A percentile compares a stretch with the other conserved stretches of the same genome.
phyloP scores from a whole-genome alignment of 2,797 vertebrate genomes.

The Tachyglossus aculeatus region DNA sequence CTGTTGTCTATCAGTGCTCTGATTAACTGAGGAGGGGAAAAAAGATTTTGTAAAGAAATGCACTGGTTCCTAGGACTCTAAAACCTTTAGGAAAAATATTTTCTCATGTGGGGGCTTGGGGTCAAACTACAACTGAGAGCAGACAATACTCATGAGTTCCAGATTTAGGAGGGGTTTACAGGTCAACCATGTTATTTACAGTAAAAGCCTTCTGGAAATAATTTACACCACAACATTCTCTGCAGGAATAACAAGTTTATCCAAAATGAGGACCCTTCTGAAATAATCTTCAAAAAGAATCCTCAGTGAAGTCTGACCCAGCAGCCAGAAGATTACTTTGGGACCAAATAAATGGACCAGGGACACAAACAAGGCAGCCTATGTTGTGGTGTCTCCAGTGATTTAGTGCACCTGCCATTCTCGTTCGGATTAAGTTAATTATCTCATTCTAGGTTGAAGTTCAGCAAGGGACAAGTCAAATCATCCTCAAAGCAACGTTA shows the following conservation, averaged over 20 bases:
- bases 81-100: too few species aligned
- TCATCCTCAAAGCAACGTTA: not conserved
- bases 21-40: constrained; percentile 21
- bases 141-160: too few species aligned
- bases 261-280: constrained; percentile 28
- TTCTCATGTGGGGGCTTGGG: too few species aligned
- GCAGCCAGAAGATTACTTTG: constrained; percentile 6
- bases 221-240: constrained; percentile 37
- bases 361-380: not conserved
- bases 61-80: too few species aligned
- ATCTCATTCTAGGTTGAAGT: not conserved
- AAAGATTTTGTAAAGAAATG: too few species aligned
- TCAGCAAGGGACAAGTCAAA: not conserved
- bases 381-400: not conserved
- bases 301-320: constrained; percentile 15
- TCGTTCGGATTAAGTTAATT: not conserved
- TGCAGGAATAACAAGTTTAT: constrained; percentile 43
- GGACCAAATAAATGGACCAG: constrained; percentile 35
- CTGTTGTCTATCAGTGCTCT: constrained; percentile 41
- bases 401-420: constrained; percentile 35
- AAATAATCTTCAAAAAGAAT: constrained; percentile 47
- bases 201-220: constrained; percentile 34
- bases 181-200: constrained; percentile 17
- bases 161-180: too few species aligned
- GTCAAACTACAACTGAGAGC: too few species aligned